These are phyloP conservation scores for Remorina albescens DNA, from an alignment of 2,797 vertebrate genomes.

Conservation along the genomic window DNA sequence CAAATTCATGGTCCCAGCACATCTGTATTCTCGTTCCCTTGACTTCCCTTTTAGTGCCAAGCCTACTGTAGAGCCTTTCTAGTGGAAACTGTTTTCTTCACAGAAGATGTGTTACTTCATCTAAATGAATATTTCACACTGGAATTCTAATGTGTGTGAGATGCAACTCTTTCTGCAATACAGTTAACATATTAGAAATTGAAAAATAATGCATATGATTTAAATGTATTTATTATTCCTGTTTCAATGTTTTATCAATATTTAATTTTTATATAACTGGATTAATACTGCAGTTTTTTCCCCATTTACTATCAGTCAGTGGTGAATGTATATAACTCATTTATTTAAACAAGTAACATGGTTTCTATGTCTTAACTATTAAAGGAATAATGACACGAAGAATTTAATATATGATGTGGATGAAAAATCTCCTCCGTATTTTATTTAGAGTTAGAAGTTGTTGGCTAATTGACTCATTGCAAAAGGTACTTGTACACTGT, in stretches of 20 bases:
- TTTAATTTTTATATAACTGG: neutral
- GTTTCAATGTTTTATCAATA: neutral
- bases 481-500: neutral
- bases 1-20: slow-evolving; percentile 36
- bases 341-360: neutral
- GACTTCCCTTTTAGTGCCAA: slow-evolving; percentile 21
- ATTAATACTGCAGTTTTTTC: neutral
- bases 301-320: neutral
- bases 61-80: slow-evolving; percentile 2
- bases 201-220: neutral
- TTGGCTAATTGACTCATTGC: neutral
- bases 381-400: neutral
- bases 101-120: neutral
- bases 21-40: slow-evolving; percentile 35
- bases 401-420: neutral
- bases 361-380: neutral
- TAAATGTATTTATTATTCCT: neutral
- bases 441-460: neutral
- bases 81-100: neutral
- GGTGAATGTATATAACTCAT: neutral
- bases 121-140: neutral
- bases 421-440: neutral
- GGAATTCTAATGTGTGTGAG: neutral
- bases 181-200: neutral
- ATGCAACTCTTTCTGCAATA: neutral